phyloP scores from a whole-genome alignment of 2,113 vertebrate genomes.

The Gymnobelideus leadbeateri region DNA sequence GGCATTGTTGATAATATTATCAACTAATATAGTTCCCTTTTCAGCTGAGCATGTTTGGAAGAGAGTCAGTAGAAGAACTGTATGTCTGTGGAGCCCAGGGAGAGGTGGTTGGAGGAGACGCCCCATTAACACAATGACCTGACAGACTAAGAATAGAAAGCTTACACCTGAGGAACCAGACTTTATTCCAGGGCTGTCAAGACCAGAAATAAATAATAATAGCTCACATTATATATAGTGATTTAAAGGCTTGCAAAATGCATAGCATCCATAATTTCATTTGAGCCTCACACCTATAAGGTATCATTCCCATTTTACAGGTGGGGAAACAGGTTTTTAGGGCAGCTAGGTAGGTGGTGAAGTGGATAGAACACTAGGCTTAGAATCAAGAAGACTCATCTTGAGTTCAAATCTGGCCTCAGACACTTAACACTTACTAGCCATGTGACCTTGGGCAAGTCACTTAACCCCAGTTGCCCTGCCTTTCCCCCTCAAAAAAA shows the following conservation, averaged over 20 bases:
- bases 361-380: background rate
- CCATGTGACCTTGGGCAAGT: background rate
- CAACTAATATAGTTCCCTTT: background rate
- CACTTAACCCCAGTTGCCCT: background rate
- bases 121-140: background rate
- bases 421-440: background rate
- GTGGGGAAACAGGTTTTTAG: background rate
- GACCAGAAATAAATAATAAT: background rate
- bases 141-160: background rate
- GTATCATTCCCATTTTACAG: background rate
- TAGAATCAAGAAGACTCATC: background rate
- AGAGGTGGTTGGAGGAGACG: conserved; percentile 26
- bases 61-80: background rate
- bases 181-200: background rate
- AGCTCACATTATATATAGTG: background rate
- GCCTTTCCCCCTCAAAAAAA: no score
- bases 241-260: background rate
- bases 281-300: background rate
- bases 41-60: background rate
- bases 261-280: background rate
- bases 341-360: background rate
- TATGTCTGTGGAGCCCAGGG: background rate
- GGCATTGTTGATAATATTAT: background rate
- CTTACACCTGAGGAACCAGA: background rate
- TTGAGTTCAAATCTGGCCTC: background rate